A percentile compares a stretch with the other conserved stretches of the same genome.
Evolutionary conservation across 2,797 vertebrate genomes (phyloP).

Genomic region (Hippoglossus hippoglossus): DNA sequence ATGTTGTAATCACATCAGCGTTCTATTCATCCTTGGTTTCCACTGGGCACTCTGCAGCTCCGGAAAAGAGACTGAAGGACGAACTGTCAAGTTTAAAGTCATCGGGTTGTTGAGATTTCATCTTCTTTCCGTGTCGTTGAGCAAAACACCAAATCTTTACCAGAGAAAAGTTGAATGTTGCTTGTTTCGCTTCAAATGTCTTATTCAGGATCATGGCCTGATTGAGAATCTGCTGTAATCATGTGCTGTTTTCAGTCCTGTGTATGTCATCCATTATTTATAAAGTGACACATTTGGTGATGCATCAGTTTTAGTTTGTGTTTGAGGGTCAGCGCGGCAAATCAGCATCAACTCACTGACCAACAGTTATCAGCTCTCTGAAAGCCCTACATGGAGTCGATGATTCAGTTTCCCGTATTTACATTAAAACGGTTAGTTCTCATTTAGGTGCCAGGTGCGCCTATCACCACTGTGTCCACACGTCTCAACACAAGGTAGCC

Average conservation of each 20-base stretch:
- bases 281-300: too few relatives aligned
- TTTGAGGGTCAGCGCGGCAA: neutral
- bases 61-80: neutral
- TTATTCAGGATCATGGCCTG: neutral
- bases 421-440: constrained; percentile 49
- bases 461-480: constrained; percentile 60
- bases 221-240: neutral
- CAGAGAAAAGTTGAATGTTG: neutral
- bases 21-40: neutral
- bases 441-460: constrained; percentile 43
- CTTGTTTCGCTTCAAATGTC: neutral
- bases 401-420: constrained; percentile 52
- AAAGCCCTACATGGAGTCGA: neutral
- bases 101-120: neutral
- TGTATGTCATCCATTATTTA: too few relatives aligned
- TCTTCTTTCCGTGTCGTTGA: neutral
- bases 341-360: neutral
- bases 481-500: constrained; percentile 33
- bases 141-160: constrained; percentile 2
- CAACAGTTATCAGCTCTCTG: neutral
- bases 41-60: neutral
- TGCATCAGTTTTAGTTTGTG: neutral
- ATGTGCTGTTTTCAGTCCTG: neutral
- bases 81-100: neutral
- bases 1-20: neutral